phyloP scores from a whole-genome alignment of 30 jellyfish, hydroid and myxozoan genomes.

The Chrysaora quinquecirrha region DNA sequence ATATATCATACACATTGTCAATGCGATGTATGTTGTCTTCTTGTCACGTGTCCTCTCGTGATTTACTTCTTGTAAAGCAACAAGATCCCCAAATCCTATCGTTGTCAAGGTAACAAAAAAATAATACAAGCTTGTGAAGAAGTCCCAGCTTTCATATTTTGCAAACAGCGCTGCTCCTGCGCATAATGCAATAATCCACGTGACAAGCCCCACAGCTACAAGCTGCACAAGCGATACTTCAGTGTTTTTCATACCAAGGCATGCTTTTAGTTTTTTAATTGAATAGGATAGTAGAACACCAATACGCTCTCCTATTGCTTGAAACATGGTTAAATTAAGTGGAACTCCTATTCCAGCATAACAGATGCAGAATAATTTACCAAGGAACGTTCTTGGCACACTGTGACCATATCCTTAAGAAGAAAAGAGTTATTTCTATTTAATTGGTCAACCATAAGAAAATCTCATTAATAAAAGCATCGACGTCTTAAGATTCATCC shows the following conservation, averaged over 20 bases:
- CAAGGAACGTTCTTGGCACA: conserved; percentile 89
- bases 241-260: conserved; percentile 81
- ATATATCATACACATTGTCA: conserved; percentile 83
- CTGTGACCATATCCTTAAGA: conserved; percentile 94
- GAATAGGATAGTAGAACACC: conserved; percentile 77
- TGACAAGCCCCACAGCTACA: conserved; percentile 83
- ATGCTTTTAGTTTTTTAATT: conserved; percentile 59
- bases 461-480: too few species aligned
- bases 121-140: conserved; percentile 77
- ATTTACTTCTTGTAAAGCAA: conserved; percentile 89
- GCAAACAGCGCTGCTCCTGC: conserved; percentile 95
- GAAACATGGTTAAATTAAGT: conserved; percentile 88
- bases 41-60: conserved; percentile 71
- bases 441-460: too few species aligned
- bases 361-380: conserved; percentile 84
- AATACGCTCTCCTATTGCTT: conserved; percentile 95
- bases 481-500: too few species aligned
- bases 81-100: conserved; percentile 92
- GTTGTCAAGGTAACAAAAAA: conserved; percentile 92
- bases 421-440: too few species aligned
- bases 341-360: conserved; percentile 93
- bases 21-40: conserved; percentile 71
- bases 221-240: conserved; percentile 85
- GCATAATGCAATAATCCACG: conserved; percentile 81
- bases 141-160: conserved; percentile 85